These are phyloP conservation scores for Zosterops hypoxanthus DNA, from an alignment of 2,113 vertebrate genomes.

Conservation along the genomic window DNA sequence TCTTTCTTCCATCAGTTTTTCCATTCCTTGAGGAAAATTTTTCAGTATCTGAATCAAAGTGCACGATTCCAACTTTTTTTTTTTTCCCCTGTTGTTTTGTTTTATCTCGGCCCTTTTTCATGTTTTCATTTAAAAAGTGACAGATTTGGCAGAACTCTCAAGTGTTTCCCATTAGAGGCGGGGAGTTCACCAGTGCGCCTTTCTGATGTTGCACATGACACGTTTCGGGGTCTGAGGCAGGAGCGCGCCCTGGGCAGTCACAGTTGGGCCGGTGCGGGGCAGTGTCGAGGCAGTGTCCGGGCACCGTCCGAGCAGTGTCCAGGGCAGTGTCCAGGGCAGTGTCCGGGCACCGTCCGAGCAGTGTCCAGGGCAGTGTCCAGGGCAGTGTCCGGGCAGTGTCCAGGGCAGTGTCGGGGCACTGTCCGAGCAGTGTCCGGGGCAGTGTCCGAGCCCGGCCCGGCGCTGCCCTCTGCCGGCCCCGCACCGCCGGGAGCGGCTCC, in stretches of 20 bases:
- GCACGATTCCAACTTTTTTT: too few species aligned
- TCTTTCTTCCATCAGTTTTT: too few species aligned
- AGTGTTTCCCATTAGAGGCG: conserved; percentile 73
- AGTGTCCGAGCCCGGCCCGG: neutral
- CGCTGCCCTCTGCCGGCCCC: conserved; percentile 17
- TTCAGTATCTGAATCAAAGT: too few species aligned
- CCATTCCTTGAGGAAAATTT: too few species aligned
- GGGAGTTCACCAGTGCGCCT: conserved; percentile 33
- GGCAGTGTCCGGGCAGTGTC: too few species aligned
- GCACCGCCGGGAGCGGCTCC: neutral
- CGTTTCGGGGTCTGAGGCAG: neutral
- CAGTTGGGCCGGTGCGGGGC: neutral
- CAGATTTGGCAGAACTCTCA: conserved; percentile 33
- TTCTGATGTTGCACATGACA: conserved; percentile 61
- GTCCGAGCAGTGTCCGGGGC: neutral
- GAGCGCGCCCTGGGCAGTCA: neutral
- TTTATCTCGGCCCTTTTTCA: conserved; percentile 59
- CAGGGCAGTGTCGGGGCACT: too few species aligned
- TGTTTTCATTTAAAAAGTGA: conserved; percentile 65
- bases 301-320: neutral
- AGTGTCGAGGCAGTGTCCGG: too few species aligned
- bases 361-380: too few species aligned
- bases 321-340: neutral
- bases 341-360: neutral
- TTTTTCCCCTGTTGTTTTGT: neutral